Conservation (phyloP, 2,113 vertebrate genomes). For the Corapipo altera region DNA sequence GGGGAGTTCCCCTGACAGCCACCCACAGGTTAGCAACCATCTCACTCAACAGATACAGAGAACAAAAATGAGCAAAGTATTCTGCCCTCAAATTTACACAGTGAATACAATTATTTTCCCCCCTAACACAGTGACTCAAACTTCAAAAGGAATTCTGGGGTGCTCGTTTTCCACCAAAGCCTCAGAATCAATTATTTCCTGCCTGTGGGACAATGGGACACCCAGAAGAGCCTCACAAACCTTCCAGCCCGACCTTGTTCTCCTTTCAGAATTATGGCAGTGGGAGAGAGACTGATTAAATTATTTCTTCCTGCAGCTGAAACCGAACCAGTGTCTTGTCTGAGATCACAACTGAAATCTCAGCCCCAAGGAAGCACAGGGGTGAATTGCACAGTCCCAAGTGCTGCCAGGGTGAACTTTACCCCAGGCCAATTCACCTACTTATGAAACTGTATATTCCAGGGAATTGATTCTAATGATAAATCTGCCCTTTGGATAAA, state of each 20-base stretch:
- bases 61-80: neutral
- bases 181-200: neutral
- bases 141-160: neutral
- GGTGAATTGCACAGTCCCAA: slow-evolving; percentile 3
- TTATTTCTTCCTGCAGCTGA: neutral
- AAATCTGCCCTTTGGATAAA: neutral
- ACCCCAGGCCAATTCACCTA: slow-evolving; percentile 25
- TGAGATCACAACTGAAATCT: neutral
- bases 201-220: neutral
- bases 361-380: neutral
- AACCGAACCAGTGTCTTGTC: neutral
- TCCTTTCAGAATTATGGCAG: neutral
- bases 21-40: neutral
- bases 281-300: neutral
- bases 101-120: neutral
- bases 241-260: neutral
- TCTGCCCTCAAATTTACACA: neutral
- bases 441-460: slow-evolving; percentile 31
- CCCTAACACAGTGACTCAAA: neutral
- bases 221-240: neutral
- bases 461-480: slow-evolving; percentile 25
- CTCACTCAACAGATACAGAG: neutral
- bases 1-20: neutral
- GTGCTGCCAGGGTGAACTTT: neutral
- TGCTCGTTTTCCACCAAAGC: neutral